Base-by-base conservation (phyloP, 1,140 invertebrate species). In the Eumeta japonica region DNA sequence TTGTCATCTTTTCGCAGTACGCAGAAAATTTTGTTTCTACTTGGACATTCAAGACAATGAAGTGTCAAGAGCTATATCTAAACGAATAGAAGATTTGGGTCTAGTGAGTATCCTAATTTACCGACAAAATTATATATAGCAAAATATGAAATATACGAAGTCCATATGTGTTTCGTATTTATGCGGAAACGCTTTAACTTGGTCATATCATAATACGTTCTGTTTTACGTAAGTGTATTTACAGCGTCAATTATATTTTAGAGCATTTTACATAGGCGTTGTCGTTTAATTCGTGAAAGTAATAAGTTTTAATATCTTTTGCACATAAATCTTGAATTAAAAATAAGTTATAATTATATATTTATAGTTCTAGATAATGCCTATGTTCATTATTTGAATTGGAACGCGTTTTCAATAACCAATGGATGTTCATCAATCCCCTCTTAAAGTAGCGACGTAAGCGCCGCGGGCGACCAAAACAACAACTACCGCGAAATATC, bases 21-120 rank as follows among this genome's bases (percentile, higher is more conserved):
- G 62, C 47, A 60, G 58, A 55, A 81, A 80, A 52, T 82, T 82
- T 44, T 81, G 76, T 44, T 86, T 86, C 73, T 86, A 85, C 62
- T 79, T 86, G 77, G 83, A 86, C 48, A 79, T 86, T 41, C 83
- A 83, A 62, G 84, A 83, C 50, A 77, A 83, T 75, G 76, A 70
- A 42, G 55, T 80, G 16, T 74, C 79, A 41, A 61, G 72, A 51
- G 81, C 81, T 40, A 66, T 86, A 73, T 83, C 84, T 48, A 60
- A 65, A 34, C 81, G 79, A 59, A 80, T 86, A 43, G 83, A 81
- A 54, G 79, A 83, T 47, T 74, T 86, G 57, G 84, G 83, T 39
- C 79, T 83, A 62, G 81, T 84, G 68, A 82, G 81, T 81, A 50
- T 30, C 20, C 27, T 42, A 45, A 54, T 54, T 65, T 60, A 42